These are phyloP conservation scores for Glaucidium brasilianum DNA, from an alignment of 2,113 vertebrate genomes.

Conservation along the genomic window DNA sequence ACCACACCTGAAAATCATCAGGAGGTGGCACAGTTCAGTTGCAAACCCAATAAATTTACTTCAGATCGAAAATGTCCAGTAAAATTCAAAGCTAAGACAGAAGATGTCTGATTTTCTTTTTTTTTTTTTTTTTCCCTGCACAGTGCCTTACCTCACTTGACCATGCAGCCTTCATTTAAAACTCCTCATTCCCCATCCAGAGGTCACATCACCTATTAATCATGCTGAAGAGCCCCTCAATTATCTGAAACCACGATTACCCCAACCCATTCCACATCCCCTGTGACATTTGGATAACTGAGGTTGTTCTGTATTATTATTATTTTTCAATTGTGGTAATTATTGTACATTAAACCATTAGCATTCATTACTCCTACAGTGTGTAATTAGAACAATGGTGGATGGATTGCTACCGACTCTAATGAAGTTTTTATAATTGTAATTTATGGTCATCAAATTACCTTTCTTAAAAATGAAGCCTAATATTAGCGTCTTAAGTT, in stretches of 20 bases:
- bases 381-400: slow-evolving; percentile 80
- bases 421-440: slow-evolving; percentile 86
- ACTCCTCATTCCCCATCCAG: slow-evolving; percentile 30
- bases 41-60: background rate
- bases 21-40: background rate
- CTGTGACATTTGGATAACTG: slow-evolving; percentile 62
- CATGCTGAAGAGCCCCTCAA: slow-evolving; percentile 54
- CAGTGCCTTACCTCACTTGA: slow-evolving; percentile 11
- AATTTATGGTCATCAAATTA: slow-evolving; percentile 80
- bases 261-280: slow-evolving; percentile 39
- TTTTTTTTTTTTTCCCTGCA: background rate
- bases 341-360: slow-evolving; percentile 81
- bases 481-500: slow-evolving; percentile 73
- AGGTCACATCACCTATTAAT: slow-evolving; percentile 59
- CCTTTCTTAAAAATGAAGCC: slow-evolving; percentile 77
- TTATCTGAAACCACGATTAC: slow-evolving; percentile 48
- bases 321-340: slow-evolving; percentile 80
- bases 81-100: background rate
- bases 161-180: background rate
- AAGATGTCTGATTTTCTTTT: background rate
- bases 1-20: background rate
- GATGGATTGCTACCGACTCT: slow-evolving; percentile 77
- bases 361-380: slow-evolving; percentile 81
- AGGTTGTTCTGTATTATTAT: slow-evolving; percentile 72
- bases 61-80: background rate